A percentile compares a stretch with the other conserved stretches of the same genome.
phyloP scores from a whole-genome alignment of 2,797 vertebrate genomes.

The Acanthornis magna region DNA sequence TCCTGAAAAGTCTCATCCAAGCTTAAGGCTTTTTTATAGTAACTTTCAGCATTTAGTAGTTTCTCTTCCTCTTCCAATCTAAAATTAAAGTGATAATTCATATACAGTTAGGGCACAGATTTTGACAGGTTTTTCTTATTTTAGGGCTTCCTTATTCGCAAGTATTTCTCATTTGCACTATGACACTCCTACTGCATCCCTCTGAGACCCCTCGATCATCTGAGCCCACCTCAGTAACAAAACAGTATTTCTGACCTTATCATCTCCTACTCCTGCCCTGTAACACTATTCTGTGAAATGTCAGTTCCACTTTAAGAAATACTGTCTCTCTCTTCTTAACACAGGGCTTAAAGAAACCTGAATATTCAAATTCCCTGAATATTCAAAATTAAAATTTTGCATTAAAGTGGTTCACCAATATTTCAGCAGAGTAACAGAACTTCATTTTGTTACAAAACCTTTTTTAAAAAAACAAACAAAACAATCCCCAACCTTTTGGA shows the following conservation, averaged over 20 bases:
- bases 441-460: not conserved
- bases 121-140: not conserved
- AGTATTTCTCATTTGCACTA: not conserved
- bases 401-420: not conserved
- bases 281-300: not conserved
- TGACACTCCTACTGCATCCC: too few relatives aligned
- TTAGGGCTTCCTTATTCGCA: not conserved
- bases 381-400: not conserved
- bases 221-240: not conserved
- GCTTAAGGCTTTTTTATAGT: constrained; percentile 90
- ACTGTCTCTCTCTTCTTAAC: not conserved
- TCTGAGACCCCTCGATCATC: not conserved
- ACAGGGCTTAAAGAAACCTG: not conserved
- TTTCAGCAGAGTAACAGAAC: not conserved
- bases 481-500: not conserved
- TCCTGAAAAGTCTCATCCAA: constrained; percentile 89
- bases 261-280: not conserved
- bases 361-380: not conserved
- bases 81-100: constrained; percentile 26
- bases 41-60: constrained; percentile 90
- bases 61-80: constrained; percentile 96
- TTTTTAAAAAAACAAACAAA: not conserved
- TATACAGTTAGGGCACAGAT: not conserved
- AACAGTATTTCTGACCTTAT: not conserved
- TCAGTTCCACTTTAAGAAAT: not conserved